Base-by-base conservation (phyloP, 2,797 vertebrate species). In the Falco biarmicus region DNA sequence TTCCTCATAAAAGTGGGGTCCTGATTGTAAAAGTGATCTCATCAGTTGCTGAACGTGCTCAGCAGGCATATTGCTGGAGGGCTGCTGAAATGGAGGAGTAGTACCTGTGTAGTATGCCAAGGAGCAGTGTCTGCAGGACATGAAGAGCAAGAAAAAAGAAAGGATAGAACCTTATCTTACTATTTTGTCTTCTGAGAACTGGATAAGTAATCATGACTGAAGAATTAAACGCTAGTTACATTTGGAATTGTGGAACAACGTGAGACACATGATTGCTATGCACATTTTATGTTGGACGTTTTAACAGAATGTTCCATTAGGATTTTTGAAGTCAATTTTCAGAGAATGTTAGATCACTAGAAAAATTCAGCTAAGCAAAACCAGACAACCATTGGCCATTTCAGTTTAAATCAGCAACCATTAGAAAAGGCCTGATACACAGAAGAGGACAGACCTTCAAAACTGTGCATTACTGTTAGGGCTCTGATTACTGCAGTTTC, bases 81-180 rank as follows among this genome's bases (percentile, higher is more conserved):
- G 51, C 47, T 77, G 37, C 45, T 54, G 53, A 79, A 71, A 29
- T 39, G 71, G 25, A 47, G 53, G 41, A n/a, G 47, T 8, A 15
- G 10, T 26, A 43, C 19, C 6, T 0, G 0, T n/a, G 22, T 64
- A 15, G n/a, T 39, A 14, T 0, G 1, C 39, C 53, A 73, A 50
- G 48, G 29, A 56, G 26, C 1, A 1, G 29, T 51, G 29, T 51
- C 15, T 39, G 16, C 1, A 4, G 73, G 47, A 65, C 28, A 8
- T 3, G 13, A 54, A 59, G 39, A 83, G 25, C 43, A 11, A 18
- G 10, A 53, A 37, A 37, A 10, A 70, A 39, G 37, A 79, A 79
- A 70, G 15, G 10, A 15, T 47, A 53, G 43, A 82, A 63, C 31
- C 8, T 57, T 79, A 20, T 34, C 39, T 78, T 91, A 53, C 9